A percentile compares a stretch with the other conserved stretches of the same genome.
Evolutionary conservation across 2,888 invertebrate genomes (phyloP).

Genomic region (Eumerus sabulonum): DNA sequence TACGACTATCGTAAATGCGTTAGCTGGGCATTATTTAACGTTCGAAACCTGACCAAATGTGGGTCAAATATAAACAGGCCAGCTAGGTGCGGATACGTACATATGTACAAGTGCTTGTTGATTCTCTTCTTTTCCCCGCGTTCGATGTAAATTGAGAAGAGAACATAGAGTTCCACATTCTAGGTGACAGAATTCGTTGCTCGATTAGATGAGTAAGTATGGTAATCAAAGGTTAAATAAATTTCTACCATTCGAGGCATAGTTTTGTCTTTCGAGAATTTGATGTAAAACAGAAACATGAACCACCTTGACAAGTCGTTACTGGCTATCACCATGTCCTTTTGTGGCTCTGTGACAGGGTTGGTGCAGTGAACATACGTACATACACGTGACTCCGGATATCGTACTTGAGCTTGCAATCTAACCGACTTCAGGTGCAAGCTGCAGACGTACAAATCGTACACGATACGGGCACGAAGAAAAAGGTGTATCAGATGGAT

Average conservation of each 20-base stretch:
- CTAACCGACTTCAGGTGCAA: conserved; percentile 46
- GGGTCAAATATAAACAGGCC: conserved; percentile 15
- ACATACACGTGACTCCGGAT: background rate
- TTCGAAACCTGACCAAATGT: conserved; percentile 16
- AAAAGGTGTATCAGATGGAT: conserved; percentile 42
- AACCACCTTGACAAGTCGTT: conserved; percentile 58
- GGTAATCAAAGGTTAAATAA: too few relatives aligned
- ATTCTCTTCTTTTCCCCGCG: too few relatives aligned
- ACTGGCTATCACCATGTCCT: too few relatives aligned
- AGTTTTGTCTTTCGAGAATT: too few relatives aligned
- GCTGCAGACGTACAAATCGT: background rate
- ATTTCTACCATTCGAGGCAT: too few relatives aligned
- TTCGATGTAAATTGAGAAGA: conserved; percentile 43
- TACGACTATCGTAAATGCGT: conserved; percentile 11
- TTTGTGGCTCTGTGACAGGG: too few relatives aligned
- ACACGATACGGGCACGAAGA: conserved; percentile 21
- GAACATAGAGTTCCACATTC: conserved; percentile 4
- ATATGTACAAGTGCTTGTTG: too few relatives aligned
- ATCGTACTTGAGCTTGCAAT: too few relatives aligned
- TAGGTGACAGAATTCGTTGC: background rate
- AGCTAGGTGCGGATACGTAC: background rate
- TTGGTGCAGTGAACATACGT: background rate
- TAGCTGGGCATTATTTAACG: conserved; percentile 13
- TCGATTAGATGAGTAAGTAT: too few relatives aligned
- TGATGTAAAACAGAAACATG: conserved; percentile 62